Percentiles rank a stretch among this genome's conserved stretches.
phyloP scores from a whole-genome alignment of 2,113 vertebrate genomes.

The Leucosticte australis region DNA sequence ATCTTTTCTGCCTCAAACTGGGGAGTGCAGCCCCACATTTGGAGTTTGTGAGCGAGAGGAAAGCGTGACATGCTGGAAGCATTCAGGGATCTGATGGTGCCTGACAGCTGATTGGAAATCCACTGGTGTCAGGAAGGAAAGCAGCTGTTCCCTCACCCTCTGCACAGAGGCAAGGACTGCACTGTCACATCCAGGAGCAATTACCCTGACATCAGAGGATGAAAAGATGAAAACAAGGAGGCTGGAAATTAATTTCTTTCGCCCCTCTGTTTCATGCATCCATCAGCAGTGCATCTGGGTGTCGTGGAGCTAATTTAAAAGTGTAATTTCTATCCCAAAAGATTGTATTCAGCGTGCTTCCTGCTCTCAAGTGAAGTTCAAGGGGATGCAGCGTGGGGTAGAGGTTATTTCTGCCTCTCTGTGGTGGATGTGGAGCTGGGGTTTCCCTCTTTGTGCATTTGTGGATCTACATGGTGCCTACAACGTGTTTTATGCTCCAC shows the following conservation, averaged over 20 bases:
- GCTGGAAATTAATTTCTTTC: slow-evolving; percentile 49
- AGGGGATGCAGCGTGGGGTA: neutral
- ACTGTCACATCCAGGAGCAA: slow-evolving; percentile 11
- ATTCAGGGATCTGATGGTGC: neutral
- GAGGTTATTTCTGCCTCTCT: neutral
- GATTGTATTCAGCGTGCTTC: neutral
- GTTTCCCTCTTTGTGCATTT: neutral
- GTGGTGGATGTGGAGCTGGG: neutral
- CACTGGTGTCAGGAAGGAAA: neutral
- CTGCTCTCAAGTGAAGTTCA: neutral
- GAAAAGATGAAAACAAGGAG: slow-evolving; percentile 23
- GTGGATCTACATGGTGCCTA: neutral
- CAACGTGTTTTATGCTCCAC: neutral
- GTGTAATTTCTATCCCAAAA: slow-evolving; percentile 36
- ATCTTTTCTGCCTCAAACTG: neutral
- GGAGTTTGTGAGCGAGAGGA: neutral
- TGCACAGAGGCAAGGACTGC: neutral
- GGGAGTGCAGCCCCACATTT: neutral
- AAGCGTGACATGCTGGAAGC: neutral
- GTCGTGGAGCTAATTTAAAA: slow-evolving; percentile 2
- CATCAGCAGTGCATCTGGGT: slow-evolving; percentile 10
- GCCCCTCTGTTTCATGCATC: neutral
- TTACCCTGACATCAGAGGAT: slow-evolving; percentile 22
- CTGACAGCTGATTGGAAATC: slow-evolving; percentile 45
- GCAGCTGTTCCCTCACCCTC: slow-evolving; percentile 43